Evolutionary conservation across 2,797 vertebrate genomes (phyloP).

Genomic region (Xenops minutus): DNA sequence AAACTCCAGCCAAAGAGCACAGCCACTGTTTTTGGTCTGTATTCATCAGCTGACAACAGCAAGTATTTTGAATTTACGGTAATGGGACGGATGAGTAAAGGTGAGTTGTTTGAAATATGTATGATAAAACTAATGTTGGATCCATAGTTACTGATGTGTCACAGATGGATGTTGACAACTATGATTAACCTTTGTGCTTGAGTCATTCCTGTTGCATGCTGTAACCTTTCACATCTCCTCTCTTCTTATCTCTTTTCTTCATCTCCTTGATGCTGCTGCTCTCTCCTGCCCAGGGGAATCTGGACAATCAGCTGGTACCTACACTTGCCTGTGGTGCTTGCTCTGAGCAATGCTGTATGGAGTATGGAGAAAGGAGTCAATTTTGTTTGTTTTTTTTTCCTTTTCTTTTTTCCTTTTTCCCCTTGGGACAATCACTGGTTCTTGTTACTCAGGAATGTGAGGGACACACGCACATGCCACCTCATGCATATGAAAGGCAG

Average conservation of each 20-base stretch:
- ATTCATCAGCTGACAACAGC: conserved; percentile 88
- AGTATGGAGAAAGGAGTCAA: not conserved
- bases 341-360: not conserved
- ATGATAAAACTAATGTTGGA: not conserved
- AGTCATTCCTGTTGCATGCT: not conserved
- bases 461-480: conserved; percentile 14
- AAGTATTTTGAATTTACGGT: conserved; percentile 96
- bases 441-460: conserved; percentile 67
- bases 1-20: conserved; percentile 85
- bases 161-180: not conserved
- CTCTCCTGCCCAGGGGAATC: not conserved
- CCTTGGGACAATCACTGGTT: conserved; percentile 52
- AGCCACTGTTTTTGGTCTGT: conserved; percentile 83
- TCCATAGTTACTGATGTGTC: not conserved
- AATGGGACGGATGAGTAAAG: conserved; percentile 93
- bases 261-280: not conserved
- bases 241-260: not conserved
- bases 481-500: conserved; percentile 54
- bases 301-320: not conserved
- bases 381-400: not conserved
- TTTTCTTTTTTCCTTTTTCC: not conserved
- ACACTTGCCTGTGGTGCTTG: not conserved
- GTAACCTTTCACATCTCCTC: not conserved
- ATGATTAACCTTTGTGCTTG: not conserved
- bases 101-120: conserved; percentile 70